These are phyloP conservation scores for Mus spretus DNA, from an alignment of 2,797 vertebrate genomes.

Conservation along the genomic window DNA sequence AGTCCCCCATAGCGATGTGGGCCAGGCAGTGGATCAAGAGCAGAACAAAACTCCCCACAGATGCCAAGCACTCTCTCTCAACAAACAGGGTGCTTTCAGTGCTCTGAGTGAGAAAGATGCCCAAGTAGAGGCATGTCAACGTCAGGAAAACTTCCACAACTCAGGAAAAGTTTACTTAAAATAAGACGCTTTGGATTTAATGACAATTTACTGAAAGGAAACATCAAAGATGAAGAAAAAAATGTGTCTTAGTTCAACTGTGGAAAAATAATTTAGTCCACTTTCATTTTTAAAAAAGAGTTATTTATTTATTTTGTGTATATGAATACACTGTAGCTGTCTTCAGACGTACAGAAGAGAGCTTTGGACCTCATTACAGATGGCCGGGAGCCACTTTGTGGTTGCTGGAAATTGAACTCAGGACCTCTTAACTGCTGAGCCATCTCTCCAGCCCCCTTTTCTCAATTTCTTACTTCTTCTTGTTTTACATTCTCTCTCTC, in stretches of 20 bases:
- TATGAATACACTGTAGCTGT: not conserved
- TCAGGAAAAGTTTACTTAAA: constrained; percentile 47
- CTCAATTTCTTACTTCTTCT: not conserved
- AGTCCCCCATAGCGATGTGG: constrained; percentile 89
- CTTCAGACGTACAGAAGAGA: not conserved
- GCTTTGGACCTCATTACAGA: not conserved
- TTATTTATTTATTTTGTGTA: not conserved
- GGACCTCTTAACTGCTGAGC: not conserved
- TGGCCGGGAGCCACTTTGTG: not conserved
- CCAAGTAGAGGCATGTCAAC: not conserved
- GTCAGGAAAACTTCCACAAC: not conserved
- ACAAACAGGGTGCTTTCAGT: constrained; percentile 90
- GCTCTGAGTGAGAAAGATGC: constrained; percentile 85
- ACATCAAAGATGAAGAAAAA: constrained; percentile 23
- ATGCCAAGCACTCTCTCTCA: constrained; percentile 90
- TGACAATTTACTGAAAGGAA: constrained; percentile 55
- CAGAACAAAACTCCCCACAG: constrained; percentile 92
- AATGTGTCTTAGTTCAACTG: not conserved
- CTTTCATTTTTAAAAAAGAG: not conserved
- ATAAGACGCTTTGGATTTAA: constrained; percentile 4
- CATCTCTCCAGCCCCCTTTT: not conserved
- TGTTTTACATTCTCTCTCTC: too few relatives aligned
- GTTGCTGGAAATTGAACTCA: not conserved
- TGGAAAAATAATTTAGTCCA: constrained; percentile 54
- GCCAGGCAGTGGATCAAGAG: constrained; percentile 93